These are phyloP conservation scores for Megalonaias nervosa DNA, from an alignment of 1,140 invertebrate species.

Conservation along the genomic window DNA sequence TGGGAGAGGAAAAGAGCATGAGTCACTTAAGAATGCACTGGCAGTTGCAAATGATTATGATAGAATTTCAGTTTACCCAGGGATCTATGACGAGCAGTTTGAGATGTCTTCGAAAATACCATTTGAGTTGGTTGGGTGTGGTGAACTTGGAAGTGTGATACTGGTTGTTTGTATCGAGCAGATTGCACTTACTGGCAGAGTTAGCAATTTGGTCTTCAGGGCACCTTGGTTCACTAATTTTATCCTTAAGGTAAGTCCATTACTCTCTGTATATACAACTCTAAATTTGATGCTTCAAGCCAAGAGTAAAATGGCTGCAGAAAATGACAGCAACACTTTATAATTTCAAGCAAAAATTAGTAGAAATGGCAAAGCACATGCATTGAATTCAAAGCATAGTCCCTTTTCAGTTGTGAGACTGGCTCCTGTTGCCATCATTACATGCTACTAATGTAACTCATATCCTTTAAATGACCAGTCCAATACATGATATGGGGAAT, in stretches of 20 bases:
- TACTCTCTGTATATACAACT: no score
- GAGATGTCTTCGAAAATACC: conserved; percentile 65
- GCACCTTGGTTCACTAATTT: conserved; percentile 67
- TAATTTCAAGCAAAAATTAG: no score
- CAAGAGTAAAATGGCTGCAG: no score
- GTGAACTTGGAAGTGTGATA: conserved; percentile 63
- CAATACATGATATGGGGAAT: no score
- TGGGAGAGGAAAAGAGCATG: conserved; percentile 53
- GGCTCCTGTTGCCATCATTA: no score
- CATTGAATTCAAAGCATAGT: no score
- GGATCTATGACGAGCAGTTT: conserved; percentile 67
- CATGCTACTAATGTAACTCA: no score
- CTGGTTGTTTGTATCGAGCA: conserved; percentile 63
- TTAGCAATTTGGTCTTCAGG: conserved; percentile 63
- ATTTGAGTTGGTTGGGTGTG: conserved; percentile 61
- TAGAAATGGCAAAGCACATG: no score
- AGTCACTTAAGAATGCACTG: conserved; percentile 58
- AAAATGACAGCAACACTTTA: no score
- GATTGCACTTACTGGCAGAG: conserved; percentile 52
- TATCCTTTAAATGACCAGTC: no score
- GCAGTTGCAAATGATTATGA: conserved; percentile 61
- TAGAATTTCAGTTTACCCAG: conserved; percentile 60
- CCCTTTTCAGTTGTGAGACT: no score
- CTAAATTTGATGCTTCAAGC: no score
- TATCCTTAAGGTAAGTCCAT: conserved; percentile 57